Evolutionary conservation across 2,113 vertebrate species (phyloP).

Genomic region (Ptilorrhoa leucosticta): DNA sequence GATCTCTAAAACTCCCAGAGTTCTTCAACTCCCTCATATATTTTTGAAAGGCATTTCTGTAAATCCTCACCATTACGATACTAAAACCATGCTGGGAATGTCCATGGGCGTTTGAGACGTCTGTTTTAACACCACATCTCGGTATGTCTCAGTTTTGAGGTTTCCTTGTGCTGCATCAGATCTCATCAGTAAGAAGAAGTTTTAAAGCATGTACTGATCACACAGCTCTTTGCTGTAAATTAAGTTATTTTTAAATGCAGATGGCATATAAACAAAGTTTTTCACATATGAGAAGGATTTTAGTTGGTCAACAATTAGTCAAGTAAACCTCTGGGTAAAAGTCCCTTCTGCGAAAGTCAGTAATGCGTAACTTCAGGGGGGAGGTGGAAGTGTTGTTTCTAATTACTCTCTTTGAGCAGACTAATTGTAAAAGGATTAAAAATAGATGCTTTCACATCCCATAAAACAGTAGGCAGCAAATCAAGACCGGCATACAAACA

Average conservation of each 20-base stretch:
- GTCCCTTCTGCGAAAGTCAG: conserved; percentile 40
- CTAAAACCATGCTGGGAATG: not conserved
- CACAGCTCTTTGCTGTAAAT: not conserved
- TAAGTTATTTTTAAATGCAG: not conserved
- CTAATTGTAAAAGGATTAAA: conserved; percentile 34
- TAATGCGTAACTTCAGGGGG: not conserved
- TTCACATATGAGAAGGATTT: not conserved
- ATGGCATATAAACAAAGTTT: not conserved
- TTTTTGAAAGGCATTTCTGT: not conserved
- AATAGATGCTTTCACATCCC: conserved; percentile 73
- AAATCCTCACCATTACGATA: not conserved
- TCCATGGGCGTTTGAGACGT: accelerated
- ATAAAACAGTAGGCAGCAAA: conserved; percentile 43
- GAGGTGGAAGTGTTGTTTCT: not conserved
- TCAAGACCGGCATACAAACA: not conserved
- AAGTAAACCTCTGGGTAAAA: conserved; percentile 49
- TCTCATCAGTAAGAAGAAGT: not conserved
- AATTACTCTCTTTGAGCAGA: not conserved
- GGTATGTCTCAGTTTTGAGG: not conserved
- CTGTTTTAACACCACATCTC: not conserved
- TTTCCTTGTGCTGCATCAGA: not conserved
- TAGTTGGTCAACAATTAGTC: not conserved
- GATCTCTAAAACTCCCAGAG: not conserved
- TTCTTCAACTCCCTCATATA: not conserved
- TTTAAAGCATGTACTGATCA: not conserved